phyloP scores from a whole-genome alignment of 2,797 vertebrate genomes.

The Notamacropus eugenii region DNA sequence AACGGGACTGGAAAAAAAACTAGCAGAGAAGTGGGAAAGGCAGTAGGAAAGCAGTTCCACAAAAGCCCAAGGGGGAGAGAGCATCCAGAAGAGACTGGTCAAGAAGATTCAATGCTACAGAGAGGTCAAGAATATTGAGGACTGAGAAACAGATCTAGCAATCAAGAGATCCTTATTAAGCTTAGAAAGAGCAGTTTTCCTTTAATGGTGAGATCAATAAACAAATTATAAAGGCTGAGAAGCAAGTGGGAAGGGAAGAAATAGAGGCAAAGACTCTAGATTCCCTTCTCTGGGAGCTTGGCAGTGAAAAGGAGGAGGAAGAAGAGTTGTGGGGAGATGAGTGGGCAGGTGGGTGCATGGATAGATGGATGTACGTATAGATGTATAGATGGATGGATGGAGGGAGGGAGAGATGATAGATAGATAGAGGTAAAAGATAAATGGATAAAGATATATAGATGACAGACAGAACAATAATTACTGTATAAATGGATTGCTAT shows the following conservation, averaged over 20 bases:
- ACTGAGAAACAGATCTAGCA: background rate
- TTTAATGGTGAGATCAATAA: background rate
- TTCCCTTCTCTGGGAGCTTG: background rate
- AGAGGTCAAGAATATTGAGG: background rate
- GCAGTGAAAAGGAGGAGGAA: background rate
- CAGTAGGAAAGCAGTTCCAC: background rate
- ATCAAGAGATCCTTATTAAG: background rate
- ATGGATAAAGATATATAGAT: no score
- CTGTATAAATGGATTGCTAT: no score
- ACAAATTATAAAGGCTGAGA: background rate
- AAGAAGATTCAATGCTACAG: background rate
- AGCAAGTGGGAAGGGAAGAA: background rate
- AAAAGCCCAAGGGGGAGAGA: background rate
- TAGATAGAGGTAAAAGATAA: no score
- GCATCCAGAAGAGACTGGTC: background rate
- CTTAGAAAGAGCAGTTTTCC: background rate
- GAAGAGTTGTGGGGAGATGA: background rate
- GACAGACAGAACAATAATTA: no score
- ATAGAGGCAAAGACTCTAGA: background rate
- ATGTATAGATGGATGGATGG: no score
- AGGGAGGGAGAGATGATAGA: no score
- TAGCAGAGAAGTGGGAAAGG: background rate
- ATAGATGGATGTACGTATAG: background rate
- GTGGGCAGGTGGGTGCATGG: background rate
- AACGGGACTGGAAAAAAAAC: background rate